Percentiles rank a stretch among this genome's conserved stretches.
These are phyloP conservation scores for Ailurus styani DNA, from an alignment of 2,113 vertebrate genomes.

Conservation along the genomic window DNA sequence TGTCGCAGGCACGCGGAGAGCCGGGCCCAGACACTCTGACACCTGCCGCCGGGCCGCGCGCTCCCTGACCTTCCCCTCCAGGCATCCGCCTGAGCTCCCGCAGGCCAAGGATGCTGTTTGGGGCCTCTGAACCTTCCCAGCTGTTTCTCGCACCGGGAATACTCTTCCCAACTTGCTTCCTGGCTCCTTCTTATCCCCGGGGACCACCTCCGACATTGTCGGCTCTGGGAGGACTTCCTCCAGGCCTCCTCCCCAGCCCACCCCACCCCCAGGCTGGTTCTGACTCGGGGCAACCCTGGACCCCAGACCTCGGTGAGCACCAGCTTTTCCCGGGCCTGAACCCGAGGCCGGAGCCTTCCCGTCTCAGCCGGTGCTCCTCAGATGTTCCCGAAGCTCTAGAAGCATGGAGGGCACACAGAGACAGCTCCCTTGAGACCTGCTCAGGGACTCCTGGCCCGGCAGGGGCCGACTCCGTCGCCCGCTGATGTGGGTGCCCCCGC, in stretches of 20 bases:
- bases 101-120: fast-evolving
- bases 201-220: not conserved
- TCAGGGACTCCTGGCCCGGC: not conserved
- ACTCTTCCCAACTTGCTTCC: not conserved
- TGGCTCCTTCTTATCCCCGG: not conserved
- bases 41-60: too few species aligned
- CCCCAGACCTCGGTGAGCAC: not conserved
- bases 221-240: not conserved
- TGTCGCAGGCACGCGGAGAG: not conserved
- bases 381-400: not conserved
- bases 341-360: not conserved
- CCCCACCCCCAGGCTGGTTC: not conserved
- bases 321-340: not conserved
- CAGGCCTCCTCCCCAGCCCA: too few species aligned
- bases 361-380: not conserved
- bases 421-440: not conserved
- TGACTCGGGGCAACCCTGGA: not conserved
- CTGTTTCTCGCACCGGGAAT: not conserved
- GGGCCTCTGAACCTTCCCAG: not conserved
- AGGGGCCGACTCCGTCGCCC: not conserved
- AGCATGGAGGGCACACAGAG: not conserved
- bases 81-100: not conserved
- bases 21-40: too few species aligned
- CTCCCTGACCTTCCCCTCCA: not conserved
- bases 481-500: fast-evolving